Conservation (phyloP, 2,797 vertebrate species). For the Coregonus ussuriensis region DNA sequence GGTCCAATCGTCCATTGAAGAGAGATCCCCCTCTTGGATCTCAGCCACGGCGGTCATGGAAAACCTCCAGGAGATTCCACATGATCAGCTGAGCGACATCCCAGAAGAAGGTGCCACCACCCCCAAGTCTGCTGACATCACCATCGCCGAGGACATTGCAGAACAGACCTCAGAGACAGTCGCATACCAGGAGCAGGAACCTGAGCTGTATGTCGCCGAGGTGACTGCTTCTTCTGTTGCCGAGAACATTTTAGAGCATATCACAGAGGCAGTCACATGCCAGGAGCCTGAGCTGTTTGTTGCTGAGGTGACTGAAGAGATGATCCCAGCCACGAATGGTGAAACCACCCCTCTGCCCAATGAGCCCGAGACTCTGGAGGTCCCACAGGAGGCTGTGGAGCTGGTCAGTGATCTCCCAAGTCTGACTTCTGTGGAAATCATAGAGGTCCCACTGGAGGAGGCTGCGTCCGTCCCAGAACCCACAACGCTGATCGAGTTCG, state of each 20-base stretch:
- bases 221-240: slow-evolving; percentile 66
- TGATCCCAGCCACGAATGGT: slow-evolving; percentile 85
- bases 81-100: slow-evolving; percentile 68
- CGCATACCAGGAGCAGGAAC: slow-evolving; percentile 54
- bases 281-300: slow-evolving; percentile 58
- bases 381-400: slow-evolving; percentile 75
- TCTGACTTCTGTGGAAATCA: slow-evolving; percentile 52
- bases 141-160: slow-evolving; percentile 69
- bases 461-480: slow-evolving; percentile 38
- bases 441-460: slow-evolving; percentile 45
- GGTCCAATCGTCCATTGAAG: slow-evolving; percentile 78
- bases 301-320: slow-evolving; percentile 80
- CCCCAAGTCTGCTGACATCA: slow-evolving; percentile 75
- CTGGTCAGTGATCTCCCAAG: slow-evolving; percentile 71
- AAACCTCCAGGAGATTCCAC: slow-evolving; percentile 71
- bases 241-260: too few relatives aligned
- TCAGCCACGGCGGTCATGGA: slow-evolving; percentile 77
- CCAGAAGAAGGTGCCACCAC: slow-evolving; percentile 72
- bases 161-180: slow-evolving; percentile 22
- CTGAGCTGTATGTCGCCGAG: slow-evolving; percentile 51
- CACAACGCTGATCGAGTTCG: slow-evolving; percentile 51
- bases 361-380: slow-evolving; percentile 62
- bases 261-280: not conserved
- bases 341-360: slow-evolving; percentile 84
- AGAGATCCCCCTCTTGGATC: slow-evolving; percentile 95